Evolutionary conservation across 2,113 vertebrate genomes (phyloP), one percentile per base, ranked within the genome.

Genomic region (Micromys minutus): DNA sequence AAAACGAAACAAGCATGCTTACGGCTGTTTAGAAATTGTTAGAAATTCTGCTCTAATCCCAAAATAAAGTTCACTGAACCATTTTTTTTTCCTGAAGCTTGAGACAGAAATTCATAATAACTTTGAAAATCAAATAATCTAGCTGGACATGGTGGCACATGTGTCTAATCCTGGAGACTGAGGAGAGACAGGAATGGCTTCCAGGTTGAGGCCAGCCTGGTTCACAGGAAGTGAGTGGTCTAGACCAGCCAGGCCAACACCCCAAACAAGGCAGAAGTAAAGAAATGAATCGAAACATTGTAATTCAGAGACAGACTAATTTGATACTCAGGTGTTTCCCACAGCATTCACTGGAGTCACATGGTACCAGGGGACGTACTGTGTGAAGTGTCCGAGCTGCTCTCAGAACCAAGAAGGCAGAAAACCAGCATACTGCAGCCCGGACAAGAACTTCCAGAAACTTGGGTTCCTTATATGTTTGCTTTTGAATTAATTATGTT

Each of bases 301-400:
- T 34, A 86, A 65, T 65, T 65, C 29, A 65, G 42, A 24, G 31
- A 22, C 47, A 50, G 11, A 86, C 24, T 31, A 65, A 55, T 45
- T 63, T 84, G 57, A 31, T 17, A 45, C 29, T 6, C 39, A 84
- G 59, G 42, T 47, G 29, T 50, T 67, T 86, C 10, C 2, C 29
- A 21, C 34, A 39, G 42, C 39, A 42, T 31, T 85, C 59, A 65
- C 29, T 34, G 31, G 22, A 47, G 63, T 36, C 42, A 50, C 39
- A 10, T 19, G n/a, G 57, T 19, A 24, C 1, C 0, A 67, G 1
- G 17, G 29, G 15, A 12, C 1, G 26, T 42, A 63, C 29, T 1
- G 15, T 17, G 31, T 45, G 16, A 65, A 34, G 39, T 65, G 81
- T 16, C 55, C 15, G 6, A 1, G 29, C 81, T 45, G 39, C 13